Percentiles rank a stretch among this genome's conserved stretches.
phyloP scores from a whole-genome alignment of 1,140 invertebrate genomes.

The Callitettix versicolor region DNA sequence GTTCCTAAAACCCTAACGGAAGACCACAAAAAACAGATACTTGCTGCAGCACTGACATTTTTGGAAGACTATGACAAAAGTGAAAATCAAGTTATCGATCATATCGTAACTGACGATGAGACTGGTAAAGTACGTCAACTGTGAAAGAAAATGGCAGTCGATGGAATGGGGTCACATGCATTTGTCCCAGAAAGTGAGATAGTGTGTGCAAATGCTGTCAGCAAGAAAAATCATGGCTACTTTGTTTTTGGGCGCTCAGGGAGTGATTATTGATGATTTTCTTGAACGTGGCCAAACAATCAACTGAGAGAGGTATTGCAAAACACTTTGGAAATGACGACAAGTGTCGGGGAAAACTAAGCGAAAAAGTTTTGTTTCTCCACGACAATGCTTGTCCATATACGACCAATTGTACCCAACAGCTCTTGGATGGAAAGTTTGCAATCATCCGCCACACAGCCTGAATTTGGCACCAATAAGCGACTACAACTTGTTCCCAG shows the following conservation, averaged over 20 bases:
- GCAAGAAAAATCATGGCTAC: conserved; percentile 24
- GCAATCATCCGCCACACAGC: no score
- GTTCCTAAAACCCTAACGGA: not conserved
- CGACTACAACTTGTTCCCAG: conserved; percentile 1
- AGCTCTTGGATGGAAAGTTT: no score
- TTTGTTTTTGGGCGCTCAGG: conserved; percentile 25
- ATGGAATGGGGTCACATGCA: not conserved
- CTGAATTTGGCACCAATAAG: no score
- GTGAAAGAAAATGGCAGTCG: not conserved
- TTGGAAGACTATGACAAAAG: not conserved
- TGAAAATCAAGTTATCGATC: not conserved
- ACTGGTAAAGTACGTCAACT: not conserved
- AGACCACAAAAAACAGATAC: not conserved
- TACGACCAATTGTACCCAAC: no score
- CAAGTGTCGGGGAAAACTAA: not conserved
- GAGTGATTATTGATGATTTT: conserved; percentile 23
- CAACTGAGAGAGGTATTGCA: not conserved
- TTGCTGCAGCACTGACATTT: not conserved
- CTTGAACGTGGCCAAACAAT: conserved; percentile 10
- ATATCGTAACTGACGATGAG: not conserved
- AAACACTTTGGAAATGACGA: not conserved
- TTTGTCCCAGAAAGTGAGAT: not conserved
- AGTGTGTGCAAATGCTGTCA: conserved; percentile 8
- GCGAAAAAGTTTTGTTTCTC: no score
- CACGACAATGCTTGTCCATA: no score